A percentile compares a stretch with the other conserved stretches of the same genome.
phyloP scores from a whole-genome alignment of 2,797 vertebrate genomes.

The Clarias laeviceps region DNA sequence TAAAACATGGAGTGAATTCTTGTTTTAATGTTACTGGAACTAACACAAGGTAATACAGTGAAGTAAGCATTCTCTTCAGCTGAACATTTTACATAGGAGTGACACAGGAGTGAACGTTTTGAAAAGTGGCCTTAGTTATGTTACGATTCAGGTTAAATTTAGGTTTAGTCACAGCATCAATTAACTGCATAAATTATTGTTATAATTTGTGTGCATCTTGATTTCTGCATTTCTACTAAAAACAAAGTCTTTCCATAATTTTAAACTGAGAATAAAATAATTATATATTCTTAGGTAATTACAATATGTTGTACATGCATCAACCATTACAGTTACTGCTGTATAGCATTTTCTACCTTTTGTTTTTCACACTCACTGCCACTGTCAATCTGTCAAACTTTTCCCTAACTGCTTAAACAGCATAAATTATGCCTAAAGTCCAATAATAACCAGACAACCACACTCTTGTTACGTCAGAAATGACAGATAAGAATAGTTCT shows the following conservation, averaged over 20 bases:
- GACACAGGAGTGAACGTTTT: neutral
- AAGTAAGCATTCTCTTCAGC: neutral
- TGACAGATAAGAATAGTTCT: neutral
- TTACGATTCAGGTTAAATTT: neutral
- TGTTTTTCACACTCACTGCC: neutral
- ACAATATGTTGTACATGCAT: neutral
- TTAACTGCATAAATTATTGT: neutral
- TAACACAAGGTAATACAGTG: neutral
- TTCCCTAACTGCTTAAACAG: neutral
- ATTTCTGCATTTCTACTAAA: neutral
- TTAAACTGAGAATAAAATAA: neutral
- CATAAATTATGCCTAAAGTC: neutral
- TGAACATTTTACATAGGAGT: neutral
- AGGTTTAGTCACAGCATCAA: neutral
- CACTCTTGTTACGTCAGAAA: neutral
- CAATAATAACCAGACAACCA: conserved; percentile 2
- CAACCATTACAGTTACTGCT: neutral
- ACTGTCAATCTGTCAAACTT: neutral
- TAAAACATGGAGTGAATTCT: neutral
- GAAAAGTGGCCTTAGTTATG: neutral
- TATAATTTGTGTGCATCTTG: neutral
- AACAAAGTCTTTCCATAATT: neutral
- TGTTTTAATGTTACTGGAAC: neutral
- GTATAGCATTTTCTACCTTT: neutral
- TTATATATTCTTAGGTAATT: neutral